Evolutionary conservation across 2,113 vertebrate species (phyloP).

Genomic region (Columba livia): DNA sequence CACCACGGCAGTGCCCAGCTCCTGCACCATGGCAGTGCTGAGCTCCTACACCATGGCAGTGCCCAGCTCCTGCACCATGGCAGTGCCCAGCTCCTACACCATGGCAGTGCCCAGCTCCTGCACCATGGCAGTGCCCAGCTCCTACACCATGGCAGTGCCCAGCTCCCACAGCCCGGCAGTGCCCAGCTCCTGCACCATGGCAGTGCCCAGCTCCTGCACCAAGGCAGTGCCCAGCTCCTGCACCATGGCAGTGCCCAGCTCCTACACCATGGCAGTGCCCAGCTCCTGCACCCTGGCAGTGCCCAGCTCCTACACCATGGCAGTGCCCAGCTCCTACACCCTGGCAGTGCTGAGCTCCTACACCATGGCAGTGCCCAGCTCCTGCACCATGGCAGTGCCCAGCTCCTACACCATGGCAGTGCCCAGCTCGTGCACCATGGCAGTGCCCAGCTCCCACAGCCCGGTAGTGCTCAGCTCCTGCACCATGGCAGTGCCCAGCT

Average conservation of each 20-base stretch:
- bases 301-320: background rate
- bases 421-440: background rate
- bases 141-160: too few species aligned
- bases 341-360: too few species aligned
- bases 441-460: accelerated
- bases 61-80: background rate
- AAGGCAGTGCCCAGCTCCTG: accelerated
- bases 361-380: accelerated
- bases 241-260: accelerated
- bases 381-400: accelerated
- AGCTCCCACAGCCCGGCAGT: accelerated
- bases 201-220: background rate
- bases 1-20: accelerated
- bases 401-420: background rate
- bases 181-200: background rate
- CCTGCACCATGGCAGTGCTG: accelerated
- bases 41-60: background rate
- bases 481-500: accelerated
- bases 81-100: accelerated
- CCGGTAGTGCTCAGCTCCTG: accelerated
- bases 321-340: accelerated
- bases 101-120: accelerated
- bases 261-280: accelerated
- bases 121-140: accelerated
- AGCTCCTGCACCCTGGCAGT: too few species aligned